A percentile compares a stretch with the other conserved stretches of the same genome.
Evolutionary conservation across 2,113 vertebrate species (phyloP).

Genomic region (Pedetes capensis): DNA sequence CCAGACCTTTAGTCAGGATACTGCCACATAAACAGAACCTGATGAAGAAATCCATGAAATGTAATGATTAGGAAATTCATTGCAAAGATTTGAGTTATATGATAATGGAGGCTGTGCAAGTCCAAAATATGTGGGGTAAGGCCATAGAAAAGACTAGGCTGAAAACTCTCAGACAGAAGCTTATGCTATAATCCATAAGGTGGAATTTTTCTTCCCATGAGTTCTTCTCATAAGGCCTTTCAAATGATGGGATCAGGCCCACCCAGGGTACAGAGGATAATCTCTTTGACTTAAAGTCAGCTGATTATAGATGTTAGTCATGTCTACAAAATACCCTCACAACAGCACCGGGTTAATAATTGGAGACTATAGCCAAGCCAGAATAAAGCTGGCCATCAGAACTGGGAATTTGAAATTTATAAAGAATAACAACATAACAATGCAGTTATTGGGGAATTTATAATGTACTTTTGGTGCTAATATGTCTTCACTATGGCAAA

Average conservation of each 20-base stretch:
- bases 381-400: neutral
- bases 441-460: neutral
- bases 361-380: neutral
- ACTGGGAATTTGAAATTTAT: neutral
- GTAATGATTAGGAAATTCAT: neutral
- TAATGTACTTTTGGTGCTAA: neutral
- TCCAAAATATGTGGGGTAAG: neutral
- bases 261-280: neutral
- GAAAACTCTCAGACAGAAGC: neutral
- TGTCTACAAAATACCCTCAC: neutral
- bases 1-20: too few relatives aligned
- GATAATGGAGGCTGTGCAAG: neutral
- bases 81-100: neutral
- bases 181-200: neutral
- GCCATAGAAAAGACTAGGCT: neutral
- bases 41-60: neutral
- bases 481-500: neutral
- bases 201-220: neutral
- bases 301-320: neutral
- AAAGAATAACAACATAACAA: neutral
- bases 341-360: neutral
- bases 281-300: neutral
- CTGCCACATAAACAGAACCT: neutral
- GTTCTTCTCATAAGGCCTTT: neutral
- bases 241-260: neutral